Percentiles rank a stretch among this genome's conserved stretches.
Evolutionary conservation across 2,888 invertebrate species (phyloP).

Genomic region (Sycophila texana): DNA sequence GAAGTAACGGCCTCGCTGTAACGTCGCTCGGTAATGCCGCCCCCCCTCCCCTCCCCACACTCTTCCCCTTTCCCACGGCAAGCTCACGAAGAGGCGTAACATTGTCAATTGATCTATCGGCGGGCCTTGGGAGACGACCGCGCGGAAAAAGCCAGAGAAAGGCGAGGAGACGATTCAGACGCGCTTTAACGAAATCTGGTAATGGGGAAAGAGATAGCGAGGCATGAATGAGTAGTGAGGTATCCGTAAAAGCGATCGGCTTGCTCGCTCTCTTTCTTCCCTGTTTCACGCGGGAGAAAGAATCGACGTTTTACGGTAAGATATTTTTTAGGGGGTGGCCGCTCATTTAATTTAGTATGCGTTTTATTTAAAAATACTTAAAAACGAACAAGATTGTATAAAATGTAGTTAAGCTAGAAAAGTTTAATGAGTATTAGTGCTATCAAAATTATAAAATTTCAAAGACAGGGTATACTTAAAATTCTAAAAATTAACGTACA

Average conservation of each 20-base stretch:
- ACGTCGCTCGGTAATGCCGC: constrained; percentile 63
- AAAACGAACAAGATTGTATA: not conserved
- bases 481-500: too few relatives aligned
- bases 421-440: too few relatives aligned
- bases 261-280: constrained; percentile 1
- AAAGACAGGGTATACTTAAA: too few relatives aligned
- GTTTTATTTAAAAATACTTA: too few relatives aligned
- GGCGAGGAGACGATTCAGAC: constrained; percentile 59
- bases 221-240: constrained; percentile 62
- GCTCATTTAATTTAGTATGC: too few relatives aligned
- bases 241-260: constrained; percentile 13
- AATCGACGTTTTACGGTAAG: constrained; percentile 8
- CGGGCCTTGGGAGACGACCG: constrained; percentile 51
- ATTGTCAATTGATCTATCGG: constrained; percentile 71
- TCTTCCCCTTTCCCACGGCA: not conserved
- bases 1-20: constrained; percentile 58
- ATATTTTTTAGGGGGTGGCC: constrained; percentile 23
- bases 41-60: constrained; percentile 56
- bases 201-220: constrained; percentile 67
- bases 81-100: constrained; percentile 57
- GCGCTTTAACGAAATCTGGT: constrained; percentile 70
- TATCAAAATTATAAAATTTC: too few relatives aligned
- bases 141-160: constrained; percentile 54
- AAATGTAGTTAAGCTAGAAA: too few relatives aligned
- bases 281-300: constrained; percentile 17